A percentile compares a stretch with the other conserved stretches of the same genome.
Conservation (phyloP, 2,797 vertebrate species). For the Aulostomus chinensis region DNA sequence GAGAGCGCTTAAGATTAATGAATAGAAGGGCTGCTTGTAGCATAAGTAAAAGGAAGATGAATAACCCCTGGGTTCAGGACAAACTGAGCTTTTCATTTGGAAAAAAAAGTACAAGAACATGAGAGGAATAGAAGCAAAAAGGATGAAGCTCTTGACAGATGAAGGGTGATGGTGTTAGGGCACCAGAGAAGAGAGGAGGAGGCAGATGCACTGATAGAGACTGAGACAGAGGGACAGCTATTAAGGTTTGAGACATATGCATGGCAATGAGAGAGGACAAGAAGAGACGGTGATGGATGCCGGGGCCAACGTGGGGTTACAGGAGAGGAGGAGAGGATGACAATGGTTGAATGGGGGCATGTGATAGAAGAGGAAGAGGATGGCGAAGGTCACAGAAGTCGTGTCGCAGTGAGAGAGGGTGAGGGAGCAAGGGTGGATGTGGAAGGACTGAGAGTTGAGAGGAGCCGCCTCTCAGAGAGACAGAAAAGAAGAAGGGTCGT, state of each 20-base stretch:
- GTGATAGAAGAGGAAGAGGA: conserved; percentile 41
- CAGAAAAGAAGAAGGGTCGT: conserved; percentile 14
- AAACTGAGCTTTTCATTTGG: conserved; percentile 63
- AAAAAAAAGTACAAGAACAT: conserved; percentile 55
- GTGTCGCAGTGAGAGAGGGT: conserved; percentile 8
- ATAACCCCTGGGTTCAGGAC: conserved; percentile 40
- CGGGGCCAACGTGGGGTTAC: conserved; percentile 47
- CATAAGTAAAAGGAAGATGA: conserved; percentile 62
- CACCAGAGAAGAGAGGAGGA: conserved; percentile 33
- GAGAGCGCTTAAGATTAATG: conserved; percentile 65
- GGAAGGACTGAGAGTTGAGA: conserved; percentile 11
- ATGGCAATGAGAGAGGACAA: conserved; percentile 63
- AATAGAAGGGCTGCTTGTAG: conserved; percentile 48
- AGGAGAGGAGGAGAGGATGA: conserved; percentile 48
- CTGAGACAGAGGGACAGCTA: conserved; percentile 61
- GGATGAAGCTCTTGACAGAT: conserved; percentile 38
- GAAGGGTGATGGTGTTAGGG: conserved; percentile 21
- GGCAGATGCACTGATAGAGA: conserved; percentile 54
- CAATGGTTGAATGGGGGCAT: conserved; percentile 41
- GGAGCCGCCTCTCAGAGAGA: conserved; percentile 28
- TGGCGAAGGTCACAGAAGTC: conserved; percentile 30
- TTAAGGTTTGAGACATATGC: conserved; percentile 70
- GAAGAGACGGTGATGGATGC: conserved; percentile 72
- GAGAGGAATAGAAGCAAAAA: conserved; percentile 16
- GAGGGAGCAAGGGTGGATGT: conserved; percentile 10